Conservation (phyloP, 2,113 vertebrate genomes). For the Cynopterus brachyotis region DNA sequence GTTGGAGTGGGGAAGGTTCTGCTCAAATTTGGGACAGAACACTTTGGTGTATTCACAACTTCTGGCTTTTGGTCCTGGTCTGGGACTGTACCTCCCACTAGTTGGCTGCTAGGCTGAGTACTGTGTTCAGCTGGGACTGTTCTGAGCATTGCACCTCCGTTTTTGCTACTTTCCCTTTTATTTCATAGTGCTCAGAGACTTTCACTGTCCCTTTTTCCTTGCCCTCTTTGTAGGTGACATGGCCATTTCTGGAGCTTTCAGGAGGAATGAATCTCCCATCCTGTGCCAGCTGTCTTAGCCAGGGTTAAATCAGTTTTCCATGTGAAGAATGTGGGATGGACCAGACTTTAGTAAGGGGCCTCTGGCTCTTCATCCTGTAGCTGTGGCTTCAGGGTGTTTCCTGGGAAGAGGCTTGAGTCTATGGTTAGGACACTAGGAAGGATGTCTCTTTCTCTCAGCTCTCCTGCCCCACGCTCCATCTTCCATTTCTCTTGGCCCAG, state of each 20-base stretch:
- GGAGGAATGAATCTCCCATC: neutral
- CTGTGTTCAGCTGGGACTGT: neutral
- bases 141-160: rapidly evolving
- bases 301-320: neutral
- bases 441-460: neutral
- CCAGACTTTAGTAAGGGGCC: neutral
- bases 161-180: neutral
- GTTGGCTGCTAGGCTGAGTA: neutral
- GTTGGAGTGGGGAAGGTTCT: too few species aligned
- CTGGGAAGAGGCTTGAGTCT: neutral
- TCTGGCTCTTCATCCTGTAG: neutral
- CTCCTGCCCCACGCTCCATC: neutral
- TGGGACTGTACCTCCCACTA: neutral
- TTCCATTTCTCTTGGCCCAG: neutral
- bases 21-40: neutral
- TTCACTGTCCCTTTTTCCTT: neutral
- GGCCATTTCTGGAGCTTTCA: neutral
- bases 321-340: neutral
- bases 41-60: neutral
- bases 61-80: neutral
- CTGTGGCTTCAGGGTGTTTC: neutral
- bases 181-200: neutral
- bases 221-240: neutral
- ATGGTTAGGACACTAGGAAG: neutral
- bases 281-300: neutral